Conservation (phyloP, 2,797 vertebrate species). For the Aplochiton taeniatus region DNA sequence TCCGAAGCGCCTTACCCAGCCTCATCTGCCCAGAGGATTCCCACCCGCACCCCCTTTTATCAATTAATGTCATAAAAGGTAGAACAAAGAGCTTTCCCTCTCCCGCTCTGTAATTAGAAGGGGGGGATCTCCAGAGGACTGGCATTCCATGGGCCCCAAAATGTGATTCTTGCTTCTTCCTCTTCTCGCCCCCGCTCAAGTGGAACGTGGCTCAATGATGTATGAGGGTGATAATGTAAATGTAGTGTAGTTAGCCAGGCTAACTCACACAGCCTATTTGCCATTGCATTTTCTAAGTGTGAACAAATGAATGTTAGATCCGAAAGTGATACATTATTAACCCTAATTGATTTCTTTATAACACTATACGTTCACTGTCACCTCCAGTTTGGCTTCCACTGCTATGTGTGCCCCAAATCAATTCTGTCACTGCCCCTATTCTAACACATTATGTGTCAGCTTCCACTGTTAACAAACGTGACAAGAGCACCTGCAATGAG, state of each 20-base stretch:
- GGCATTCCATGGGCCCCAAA: constrained; percentile 68
- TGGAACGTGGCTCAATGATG: constrained; percentile 63
- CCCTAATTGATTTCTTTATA: constrained; percentile 74
- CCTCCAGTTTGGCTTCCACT: constrained; percentile 57
- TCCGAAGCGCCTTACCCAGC: constrained; percentile 55
- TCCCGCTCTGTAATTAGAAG: constrained; percentile 78
- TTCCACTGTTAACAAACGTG: constrained; percentile 76
- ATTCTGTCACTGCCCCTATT: constrained; percentile 60
- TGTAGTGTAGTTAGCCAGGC: constrained; percentile 56
- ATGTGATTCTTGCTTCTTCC: constrained; percentile 45
- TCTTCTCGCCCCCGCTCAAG: constrained; percentile 45
- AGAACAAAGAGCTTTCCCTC: constrained; percentile 80
- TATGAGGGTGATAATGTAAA: constrained; percentile 73
- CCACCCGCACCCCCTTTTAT: constrained; percentile 69
- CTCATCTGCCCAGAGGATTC: constrained; percentile 61
- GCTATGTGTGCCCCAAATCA: constrained; percentile 44
- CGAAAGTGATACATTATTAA: constrained; percentile 77
- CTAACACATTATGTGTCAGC: constrained; percentile 73
- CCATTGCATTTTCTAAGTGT: constrained; percentile 67
- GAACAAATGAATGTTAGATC: constrained; percentile 72
- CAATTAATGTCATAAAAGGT: constrained; percentile 84
- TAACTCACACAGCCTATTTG: constrained; percentile 53
- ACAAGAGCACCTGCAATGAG: constrained; percentile 69
- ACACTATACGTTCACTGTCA: constrained; percentile 69
- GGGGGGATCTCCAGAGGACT: constrained; percentile 73